These are phyloP conservation scores for Psophia crepitans DNA, from an alignment of 2,113 vertebrate species.

Conservation along the genomic window DNA sequence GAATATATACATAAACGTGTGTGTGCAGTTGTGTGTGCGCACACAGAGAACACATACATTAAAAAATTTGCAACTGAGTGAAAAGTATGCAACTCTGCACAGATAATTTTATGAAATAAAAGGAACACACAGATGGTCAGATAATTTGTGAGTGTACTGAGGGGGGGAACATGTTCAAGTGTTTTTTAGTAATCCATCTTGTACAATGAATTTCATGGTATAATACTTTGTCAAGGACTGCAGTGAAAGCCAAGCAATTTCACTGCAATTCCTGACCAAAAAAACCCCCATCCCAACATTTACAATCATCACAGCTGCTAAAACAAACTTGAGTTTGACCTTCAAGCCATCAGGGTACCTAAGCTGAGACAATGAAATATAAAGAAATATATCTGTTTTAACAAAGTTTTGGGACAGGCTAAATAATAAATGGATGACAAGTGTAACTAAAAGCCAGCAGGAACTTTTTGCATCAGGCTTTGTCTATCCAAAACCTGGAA, in stretches of 20 bases:
- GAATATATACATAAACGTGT: background rate
- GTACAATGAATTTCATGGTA: background rate
- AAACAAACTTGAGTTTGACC: conserved; percentile 37
- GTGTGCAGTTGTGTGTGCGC: background rate
- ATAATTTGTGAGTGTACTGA: background rate
- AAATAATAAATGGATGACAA: conserved; percentile 43
- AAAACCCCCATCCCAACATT: background rate
- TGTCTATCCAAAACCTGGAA: background rate
- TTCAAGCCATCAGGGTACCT: background rate
- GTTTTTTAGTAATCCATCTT: background rate
- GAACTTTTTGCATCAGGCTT: background rate
- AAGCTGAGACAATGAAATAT: background rate
- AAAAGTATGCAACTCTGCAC: background rate
- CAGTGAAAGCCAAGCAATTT: background rate
- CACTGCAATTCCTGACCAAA: background rate
- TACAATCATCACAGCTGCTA: conserved; percentile 36
- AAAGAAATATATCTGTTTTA: conserved; percentile 25
- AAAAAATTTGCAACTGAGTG: background rate
- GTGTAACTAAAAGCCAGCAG: conserved; percentile 4
- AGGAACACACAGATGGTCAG: background rate
- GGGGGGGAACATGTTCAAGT: background rate
- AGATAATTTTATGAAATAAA: background rate
- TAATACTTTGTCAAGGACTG: background rate
- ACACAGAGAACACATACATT: background rate
- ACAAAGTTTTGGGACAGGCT: background rate